phyloP scores from a whole-genome alignment of 2,888 invertebrate species.

The Melolontha melolontha region DNA sequence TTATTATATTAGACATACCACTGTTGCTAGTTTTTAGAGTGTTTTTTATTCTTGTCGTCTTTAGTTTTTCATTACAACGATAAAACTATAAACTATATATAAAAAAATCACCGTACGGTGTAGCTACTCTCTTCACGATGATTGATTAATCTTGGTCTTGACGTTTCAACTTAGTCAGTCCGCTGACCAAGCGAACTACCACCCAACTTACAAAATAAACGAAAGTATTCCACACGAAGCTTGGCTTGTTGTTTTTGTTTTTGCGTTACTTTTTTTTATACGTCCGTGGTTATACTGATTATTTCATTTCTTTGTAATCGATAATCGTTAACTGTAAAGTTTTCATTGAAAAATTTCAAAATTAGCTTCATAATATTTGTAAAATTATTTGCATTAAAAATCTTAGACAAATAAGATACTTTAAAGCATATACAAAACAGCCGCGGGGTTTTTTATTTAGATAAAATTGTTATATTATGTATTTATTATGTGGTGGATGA shows the following conservation, averaged over 20 bases:
- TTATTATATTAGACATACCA: too few relatives aligned
- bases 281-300: background rate
- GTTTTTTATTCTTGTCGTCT: constrained; percentile 4
- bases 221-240: constrained; percentile 23
- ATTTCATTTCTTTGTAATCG: constrained; percentile 1
- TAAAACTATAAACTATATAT: too few relatives aligned
- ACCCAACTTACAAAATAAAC: constrained; percentile 26
- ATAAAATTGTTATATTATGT: too few relatives aligned
- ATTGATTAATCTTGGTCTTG: constrained; percentile 33
- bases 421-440: too few relatives aligned
- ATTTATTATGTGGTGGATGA: too few relatives aligned
- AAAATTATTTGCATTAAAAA: too few relatives aligned
- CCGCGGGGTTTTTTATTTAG: too few relatives aligned
- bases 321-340: background rate
- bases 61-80: constrained; percentile 16
- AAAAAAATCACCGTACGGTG: constrained; percentile 24
- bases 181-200: constrained; percentile 3
- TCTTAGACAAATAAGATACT: too few relatives aligned
- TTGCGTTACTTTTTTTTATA: constrained; percentile 5
- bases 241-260: constrained; percentile 5
- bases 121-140: constrained; percentile 9
- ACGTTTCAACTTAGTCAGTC: constrained; percentile 11
- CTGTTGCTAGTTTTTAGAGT: background rate
- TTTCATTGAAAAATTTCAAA: background rate
- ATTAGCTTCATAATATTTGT: too few relatives aligned